Evolutionary conservation across 2,797 vertebrate species (phyloP).

Genomic region (Crocidura indochinensis): DNA sequence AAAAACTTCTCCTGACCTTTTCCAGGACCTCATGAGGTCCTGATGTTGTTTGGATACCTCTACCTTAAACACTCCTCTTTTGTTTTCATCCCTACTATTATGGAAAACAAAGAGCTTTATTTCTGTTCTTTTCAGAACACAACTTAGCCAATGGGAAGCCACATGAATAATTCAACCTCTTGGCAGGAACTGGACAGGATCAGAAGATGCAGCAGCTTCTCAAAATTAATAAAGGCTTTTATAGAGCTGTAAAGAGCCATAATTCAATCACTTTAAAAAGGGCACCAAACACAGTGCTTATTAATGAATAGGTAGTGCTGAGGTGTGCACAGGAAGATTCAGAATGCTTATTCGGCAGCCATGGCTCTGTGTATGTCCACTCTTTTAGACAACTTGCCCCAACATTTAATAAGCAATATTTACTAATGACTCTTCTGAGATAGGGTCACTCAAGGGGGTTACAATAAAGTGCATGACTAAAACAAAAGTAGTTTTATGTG

Average conservation of each 20-base stretch:
- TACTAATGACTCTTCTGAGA: slow-evolving; percentile 86
- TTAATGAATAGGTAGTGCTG: slow-evolving; percentile 84
- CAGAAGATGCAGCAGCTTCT: slow-evolving; percentile 81
- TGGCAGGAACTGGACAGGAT: slow-evolving; percentile 71
- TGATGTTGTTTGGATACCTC: not conserved
- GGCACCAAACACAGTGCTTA: slow-evolving; percentile 84
- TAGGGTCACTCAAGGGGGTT: slow-evolving; percentile 82
- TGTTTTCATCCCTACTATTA: not conserved
- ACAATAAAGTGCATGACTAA: slow-evolving; percentile 82
- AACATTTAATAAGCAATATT: slow-evolving; percentile 92
- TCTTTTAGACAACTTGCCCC: slow-evolving; percentile 84
- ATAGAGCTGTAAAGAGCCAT: slow-evolving; percentile 88
- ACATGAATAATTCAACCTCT: slow-evolving; percentile 87
- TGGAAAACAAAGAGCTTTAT: slow-evolving; percentile 61
- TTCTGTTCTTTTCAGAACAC: slow-evolving; percentile 72
- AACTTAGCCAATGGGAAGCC: slow-evolving; percentile 83
- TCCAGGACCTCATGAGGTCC: not conserved
- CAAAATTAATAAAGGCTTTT: slow-evolving; percentile 90
- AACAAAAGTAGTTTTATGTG: slow-evolving; percentile 45
- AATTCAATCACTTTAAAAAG: slow-evolving; percentile 90
- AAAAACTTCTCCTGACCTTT: not conserved
- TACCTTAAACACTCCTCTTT: not conserved
- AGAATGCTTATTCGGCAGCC: slow-evolving; percentile 89
- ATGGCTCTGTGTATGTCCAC: slow-evolving; percentile 71
- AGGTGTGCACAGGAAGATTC: slow-evolving; percentile 78